Evolutionary conservation across 2,113 vertebrate genomes (phyloP), one percentile per base, ranked within the genome.

Genomic region (Embiotoca jacksoni): DNA sequence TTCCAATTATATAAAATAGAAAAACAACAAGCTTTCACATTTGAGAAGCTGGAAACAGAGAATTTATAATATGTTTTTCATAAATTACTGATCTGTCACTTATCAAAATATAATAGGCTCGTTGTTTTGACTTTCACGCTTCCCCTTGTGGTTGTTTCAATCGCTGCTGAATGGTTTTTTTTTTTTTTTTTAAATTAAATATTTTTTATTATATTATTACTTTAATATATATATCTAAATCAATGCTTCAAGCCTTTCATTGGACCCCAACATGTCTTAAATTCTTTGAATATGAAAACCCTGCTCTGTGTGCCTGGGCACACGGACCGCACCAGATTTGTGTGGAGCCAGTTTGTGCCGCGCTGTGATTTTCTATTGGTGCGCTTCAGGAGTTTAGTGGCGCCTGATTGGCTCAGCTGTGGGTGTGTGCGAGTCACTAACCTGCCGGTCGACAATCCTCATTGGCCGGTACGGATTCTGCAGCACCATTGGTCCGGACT

Each of bases 291-390:
- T 47, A 39, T 41, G 30, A 62, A 39, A 58, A 49, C 10, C 55
- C 57, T 32, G 39, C 35, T 63, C 36, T 75, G 15, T 16, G 56
- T 57, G 77, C 3, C 16, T 23, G 57, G 47, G 23, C 78, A 50
- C 86, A 88, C 71, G 65, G 72, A 75, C 62, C 7, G 37, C 11
- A 2, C 58, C 1, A 44, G 16, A 80, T 81, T 47, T 72, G 83
- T 88, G 89, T 83, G 86, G 13, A 0, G 78, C 65, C 74, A 56
- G 63, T 65, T 81, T 90, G 80, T 95, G 95, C 95, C 95, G 95
- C 95, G 95, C 94, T 95, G 94, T 95, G 95, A 95, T 92, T 95
- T 95, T 95, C 89, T 92, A 95, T 95, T 95, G 95, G 95, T 78
- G 41, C 62, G 30, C 64, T 52, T 3, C 3, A 0, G 30, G 60